These are phyloP conservation scores for Sphenodon punctatus DNA, from an alignment of 2,797 vertebrate species.

Conservation along the genomic window DNA sequence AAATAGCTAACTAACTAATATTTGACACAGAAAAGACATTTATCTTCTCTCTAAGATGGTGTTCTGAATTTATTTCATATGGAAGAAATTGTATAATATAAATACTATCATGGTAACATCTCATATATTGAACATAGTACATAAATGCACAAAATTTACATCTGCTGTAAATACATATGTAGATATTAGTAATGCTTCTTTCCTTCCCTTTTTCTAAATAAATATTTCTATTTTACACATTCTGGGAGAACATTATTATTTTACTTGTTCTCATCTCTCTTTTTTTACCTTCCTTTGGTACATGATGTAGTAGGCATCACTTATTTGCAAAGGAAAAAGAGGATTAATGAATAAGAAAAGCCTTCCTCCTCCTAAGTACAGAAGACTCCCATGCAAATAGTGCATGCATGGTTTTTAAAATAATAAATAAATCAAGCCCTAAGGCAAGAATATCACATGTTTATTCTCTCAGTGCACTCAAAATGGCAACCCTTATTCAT, in stretches of 20 bases:
- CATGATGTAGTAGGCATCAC: slow-evolving; percentile 53
- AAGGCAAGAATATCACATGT: slow-evolving; percentile 57
- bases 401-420: slow-evolving; percentile 50
- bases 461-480: slow-evolving; percentile 61
- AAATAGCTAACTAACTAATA: not conserved
- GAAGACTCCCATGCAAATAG: slow-evolving; percentile 66
- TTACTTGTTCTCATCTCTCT: slow-evolving; percentile 34
- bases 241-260: slow-evolving; percentile 31
- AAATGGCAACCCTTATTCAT: slow-evolving; percentile 45
- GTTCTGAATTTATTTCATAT: slow-evolving; percentile 53
- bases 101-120: slow-evolving; percentile 64
- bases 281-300: slow-evolving; percentile 53
- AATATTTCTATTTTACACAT: slow-evolving; percentile 51
- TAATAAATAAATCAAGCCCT: slow-evolving; percentile 49
- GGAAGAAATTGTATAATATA: slow-evolving; percentile 48
- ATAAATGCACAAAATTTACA: slow-evolving; percentile 60
- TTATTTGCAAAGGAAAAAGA: slow-evolving; percentile 52
- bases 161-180: slow-evolving; percentile 48
- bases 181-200: slow-evolving; percentile 46
- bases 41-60: slow-evolving; percentile 25
- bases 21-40: not conserved
- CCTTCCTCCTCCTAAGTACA: slow-evolving; percentile 64
- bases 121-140: slow-evolving; percentile 62
- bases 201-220: slow-evolving; percentile 25
- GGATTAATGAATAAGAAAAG: slow-evolving; percentile 67